Evolutionary conservation across 2,888 invertebrate genomes (phyloP), one percentile per base, ranked within the genome.

Genomic region (Leistus spinibarbis): DNA sequence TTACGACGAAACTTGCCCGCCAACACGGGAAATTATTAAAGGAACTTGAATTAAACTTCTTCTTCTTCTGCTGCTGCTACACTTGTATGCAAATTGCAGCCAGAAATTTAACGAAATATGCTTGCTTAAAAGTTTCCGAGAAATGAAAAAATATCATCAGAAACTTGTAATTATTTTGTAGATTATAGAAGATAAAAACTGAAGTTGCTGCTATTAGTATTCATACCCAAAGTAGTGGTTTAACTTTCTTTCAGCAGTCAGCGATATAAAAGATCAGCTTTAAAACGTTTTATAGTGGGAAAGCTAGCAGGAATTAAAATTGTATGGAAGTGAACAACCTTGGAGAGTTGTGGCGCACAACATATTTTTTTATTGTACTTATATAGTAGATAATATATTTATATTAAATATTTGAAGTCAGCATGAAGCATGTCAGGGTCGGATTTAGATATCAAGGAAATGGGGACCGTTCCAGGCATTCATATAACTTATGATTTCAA

Each of bases 11-110:
- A 71, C 64, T 65, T 71, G 71, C 22, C 64, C 22, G 70, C 53
- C 75, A 56, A 76, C 79, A 80, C 80, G 77, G 82, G 82, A 82
- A 82, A 82, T 82, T 80, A 82, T 78, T 78, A 78, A 78, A 77
- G 79, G 81, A 81, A 81, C 79, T 81, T 80, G 79, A 81, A 80
- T 81, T 81, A 79, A 79, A 79, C 78, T 77, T 77, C 72, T 60
- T 70, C 40, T 40, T 13, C 10, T 40, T 40, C 40, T n/a, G n/a
- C n/a, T n/a, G n/a, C n/a, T n/a, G n/a, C n/a, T n/a, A 77, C 77
- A 79, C 54, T 19, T 60, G 60, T 17, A 69, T 69, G 69, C 22
- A 69, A 69, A 57, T 69, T 69, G 57, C 23, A 57, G 57, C 19
- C 69, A 54, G 24, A 68, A 68, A 60, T 60, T 60, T 10, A 19